A percentile compares a stretch with the other conserved stretches of the same genome.
These are phyloP conservation scores for Zosterops hypoxanthus DNA, from an alignment of 2,113 vertebrate species.

Conservation along the genomic window DNA sequence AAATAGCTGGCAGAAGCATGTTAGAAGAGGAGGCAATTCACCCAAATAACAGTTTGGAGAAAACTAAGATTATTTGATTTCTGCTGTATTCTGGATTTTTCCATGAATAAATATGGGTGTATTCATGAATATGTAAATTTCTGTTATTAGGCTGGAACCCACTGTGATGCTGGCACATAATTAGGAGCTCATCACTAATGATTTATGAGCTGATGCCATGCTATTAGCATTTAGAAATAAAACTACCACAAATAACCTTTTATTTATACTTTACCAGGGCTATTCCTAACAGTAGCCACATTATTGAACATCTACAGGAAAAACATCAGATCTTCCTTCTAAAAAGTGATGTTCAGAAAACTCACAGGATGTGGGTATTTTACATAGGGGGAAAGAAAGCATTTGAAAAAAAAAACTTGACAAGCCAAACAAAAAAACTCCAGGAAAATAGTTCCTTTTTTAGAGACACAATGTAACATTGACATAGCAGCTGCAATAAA, in stretches of 20 bases:
- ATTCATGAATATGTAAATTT: constrained; percentile 45
- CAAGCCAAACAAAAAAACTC: not conserved
- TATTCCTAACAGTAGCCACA: not conserved
- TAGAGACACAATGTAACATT: not conserved
- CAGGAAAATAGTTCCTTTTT: not conserved
- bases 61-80: not conserved
- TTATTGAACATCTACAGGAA: not conserved
- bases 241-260: not conserved
- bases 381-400: not conserved
- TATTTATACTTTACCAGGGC: not conserved
- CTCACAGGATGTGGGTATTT: not conserved
- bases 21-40: not conserved
- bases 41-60: not conserved
- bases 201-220: constrained; percentile 28
- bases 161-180: constrained; percentile 42
- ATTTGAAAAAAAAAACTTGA: not conserved
- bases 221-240: constrained; percentile 41
- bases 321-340: not conserved
- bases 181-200: constrained; percentile 40
- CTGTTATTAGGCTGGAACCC: not conserved
- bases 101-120: not conserved
- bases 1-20: not conserved
- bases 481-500: not conserved
- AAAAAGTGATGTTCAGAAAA: not conserved
- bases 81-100: not conserved